Percentiles rank a stretch among this genome's conserved stretches.
Evolutionary conservation across 2,113 vertebrate genomes (phyloP).

Genomic region (Empidonax alnorum): DNA sequence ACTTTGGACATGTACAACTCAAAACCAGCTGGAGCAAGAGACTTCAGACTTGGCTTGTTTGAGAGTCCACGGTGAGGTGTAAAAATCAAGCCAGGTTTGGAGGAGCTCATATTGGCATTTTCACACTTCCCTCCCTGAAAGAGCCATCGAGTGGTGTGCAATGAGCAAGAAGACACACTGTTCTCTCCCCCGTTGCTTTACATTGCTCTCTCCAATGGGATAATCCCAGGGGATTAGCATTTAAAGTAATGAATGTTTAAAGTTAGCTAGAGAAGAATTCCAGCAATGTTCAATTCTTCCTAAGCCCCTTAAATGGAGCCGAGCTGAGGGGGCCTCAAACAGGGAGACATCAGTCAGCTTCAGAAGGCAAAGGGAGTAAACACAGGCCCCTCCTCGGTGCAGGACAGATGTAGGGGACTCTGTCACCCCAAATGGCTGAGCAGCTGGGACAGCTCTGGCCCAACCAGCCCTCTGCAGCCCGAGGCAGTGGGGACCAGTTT

Average conservation of each 20-base stretch:
- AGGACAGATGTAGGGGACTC: not conserved
- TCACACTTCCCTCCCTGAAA: not conserved
- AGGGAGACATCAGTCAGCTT: conserved; percentile 34
- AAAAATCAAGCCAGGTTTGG: conserved; percentile 38
- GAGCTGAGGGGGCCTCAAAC: conserved; percentile 29
- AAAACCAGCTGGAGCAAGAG: conserved; percentile 61
- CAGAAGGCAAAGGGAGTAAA: not conserved
- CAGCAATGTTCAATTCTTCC: conserved; percentile 63
- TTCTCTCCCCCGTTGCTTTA: conserved; percentile 27
- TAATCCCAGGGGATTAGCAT: conserved; percentile 66
- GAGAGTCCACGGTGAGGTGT: conserved; percentile 35
- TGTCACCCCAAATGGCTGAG: not conserved
- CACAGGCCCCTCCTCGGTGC: fast-evolving
- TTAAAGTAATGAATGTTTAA: conserved; percentile 70
- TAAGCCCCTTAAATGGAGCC: conserved; percentile 64
- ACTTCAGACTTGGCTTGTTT: conserved; percentile 53
- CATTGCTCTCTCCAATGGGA: conserved; percentile 38
- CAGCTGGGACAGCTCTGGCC: fast-evolving
- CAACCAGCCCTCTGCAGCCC: not conserved
- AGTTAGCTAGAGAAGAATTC: conserved; percentile 65
- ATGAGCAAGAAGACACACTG: not conserved
- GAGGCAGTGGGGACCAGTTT: not conserved
- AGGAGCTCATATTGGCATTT: not conserved
- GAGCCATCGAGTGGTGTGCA: not conserved
- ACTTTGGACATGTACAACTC: conserved; percentile 31